These are phyloP conservation scores for Sisor rabdophorus DNA, from an alignment of 2,113 vertebrate species.

Conservation along the genomic window DNA sequence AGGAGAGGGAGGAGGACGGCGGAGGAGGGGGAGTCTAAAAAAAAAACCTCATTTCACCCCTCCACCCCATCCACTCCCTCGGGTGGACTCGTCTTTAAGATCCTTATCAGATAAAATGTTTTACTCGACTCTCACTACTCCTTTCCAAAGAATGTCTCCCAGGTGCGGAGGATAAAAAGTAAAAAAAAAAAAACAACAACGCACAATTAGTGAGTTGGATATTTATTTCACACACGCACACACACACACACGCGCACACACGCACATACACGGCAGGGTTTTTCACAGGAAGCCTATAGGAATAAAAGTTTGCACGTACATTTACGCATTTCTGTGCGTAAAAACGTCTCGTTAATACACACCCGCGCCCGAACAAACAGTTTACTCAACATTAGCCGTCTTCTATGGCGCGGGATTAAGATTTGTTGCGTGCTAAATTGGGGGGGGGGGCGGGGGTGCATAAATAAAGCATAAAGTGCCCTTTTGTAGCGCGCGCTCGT, in stretches of 20 bases:
- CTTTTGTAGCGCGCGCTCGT: constrained; percentile 54
- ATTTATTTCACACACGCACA: not conserved
- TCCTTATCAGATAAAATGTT: constrained; percentile 37
- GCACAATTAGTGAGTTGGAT: not conserved
- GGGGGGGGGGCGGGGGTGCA: no score
- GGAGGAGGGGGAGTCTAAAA: constrained; percentile 38
- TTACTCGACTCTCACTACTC: constrained; percentile 1
- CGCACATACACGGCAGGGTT: not conserved
- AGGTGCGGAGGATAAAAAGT: not conserved
- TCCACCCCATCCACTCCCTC: not conserved
- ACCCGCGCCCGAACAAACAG: constrained; percentile 35
- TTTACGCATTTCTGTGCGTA: no score
- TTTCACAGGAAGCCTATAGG: not conserved
- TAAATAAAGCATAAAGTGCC: constrained; percentile 54
- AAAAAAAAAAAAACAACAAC: no score
- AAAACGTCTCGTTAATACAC: not conserved
- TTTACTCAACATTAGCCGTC: constrained; percentile 24
- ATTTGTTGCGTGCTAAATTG: constrained; percentile 60
- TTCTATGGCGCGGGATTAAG: constrained; percentile 21
- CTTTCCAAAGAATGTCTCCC: not conserved
- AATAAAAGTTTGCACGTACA: no score
- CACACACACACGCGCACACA: not conserved
- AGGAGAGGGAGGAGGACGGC: constrained; percentile 52
- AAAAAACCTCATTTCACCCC: constrained; percentile 40
- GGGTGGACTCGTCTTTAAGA: constrained; percentile 4